Percentiles rank a stretch among this genome's conserved stretches.
These are phyloP conservation scores for Mystacides longicornis DNA, from an alignment of 2,888 invertebrate species.

Conservation along the genomic window DNA sequence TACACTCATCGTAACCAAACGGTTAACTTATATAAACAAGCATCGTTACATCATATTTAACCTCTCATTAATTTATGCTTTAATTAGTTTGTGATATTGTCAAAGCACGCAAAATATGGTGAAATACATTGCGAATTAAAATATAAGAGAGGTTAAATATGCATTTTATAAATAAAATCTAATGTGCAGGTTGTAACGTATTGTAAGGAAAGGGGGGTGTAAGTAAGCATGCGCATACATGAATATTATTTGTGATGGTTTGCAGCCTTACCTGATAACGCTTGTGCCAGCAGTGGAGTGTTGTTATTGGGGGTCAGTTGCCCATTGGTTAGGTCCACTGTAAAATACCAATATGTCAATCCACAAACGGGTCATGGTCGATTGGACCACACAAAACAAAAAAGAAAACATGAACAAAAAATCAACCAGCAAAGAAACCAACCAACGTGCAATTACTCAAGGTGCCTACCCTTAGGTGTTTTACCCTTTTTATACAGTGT, in stretches of 20 bases:
- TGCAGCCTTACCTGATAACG: constrained; percentile 74
- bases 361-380: constrained; percentile 41
- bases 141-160: no score
- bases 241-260: not conserved
- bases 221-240: not conserved
- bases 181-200: not conserved
- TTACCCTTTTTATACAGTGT: no score
- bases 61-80: no score
- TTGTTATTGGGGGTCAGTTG: constrained; percentile 95
- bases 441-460: not conserved
- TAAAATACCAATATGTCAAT: constrained; percentile 60
- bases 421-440: not conserved
- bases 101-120: no score
- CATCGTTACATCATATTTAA: not conserved
- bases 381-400: not conserved
- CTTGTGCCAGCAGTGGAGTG: constrained; percentile 91
- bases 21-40: not conserved
- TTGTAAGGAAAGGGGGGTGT: not conserved
- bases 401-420: constrained; percentile 11
- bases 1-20: not conserved
- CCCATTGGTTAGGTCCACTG: constrained; percentile 93
- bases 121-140: no score
- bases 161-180: no score
- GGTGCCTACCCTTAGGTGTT: no score
- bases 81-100: no score